A percentile compares a stretch with the other conserved stretches of the same genome.
Conservation (phyloP, 2,888 invertebrate genomes). For the Dilophus febrilis region DNA sequence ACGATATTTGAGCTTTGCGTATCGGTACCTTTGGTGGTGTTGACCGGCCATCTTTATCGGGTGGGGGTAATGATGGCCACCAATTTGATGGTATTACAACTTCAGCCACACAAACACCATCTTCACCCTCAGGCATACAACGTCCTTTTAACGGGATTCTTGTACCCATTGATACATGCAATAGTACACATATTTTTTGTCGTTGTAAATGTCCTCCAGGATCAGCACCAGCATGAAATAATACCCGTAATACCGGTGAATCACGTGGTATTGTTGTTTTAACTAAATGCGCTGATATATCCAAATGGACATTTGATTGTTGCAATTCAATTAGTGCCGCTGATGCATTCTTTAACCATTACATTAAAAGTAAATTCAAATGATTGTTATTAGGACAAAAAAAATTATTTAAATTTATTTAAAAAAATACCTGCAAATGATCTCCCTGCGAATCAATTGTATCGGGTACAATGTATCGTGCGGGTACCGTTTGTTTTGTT, state of each 20-base stretch:
- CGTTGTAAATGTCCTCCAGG: slow-evolving; percentile 63
- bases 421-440: slow-evolving; percentile 15
- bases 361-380: slow-evolving; percentile 4
- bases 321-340: slow-evolving; percentile 33
- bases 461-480: slow-evolving; percentile 71
- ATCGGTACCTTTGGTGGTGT: slow-evolving; percentile 46
- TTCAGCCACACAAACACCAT: slow-evolving; percentile 82
- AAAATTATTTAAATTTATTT: background rate
- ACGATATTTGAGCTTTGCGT: slow-evolving; percentile 61
- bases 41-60: slow-evolving; percentile 40
- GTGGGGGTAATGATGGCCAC: slow-evolving; percentile 65
- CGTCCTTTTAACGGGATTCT: slow-evolving; percentile 59
- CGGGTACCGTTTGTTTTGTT: slow-evolving; percentile 86
- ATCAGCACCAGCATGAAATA: slow-evolving; percentile 82
- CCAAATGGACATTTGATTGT: slow-evolving; percentile 55
- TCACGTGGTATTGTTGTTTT: slow-evolving; percentile 71
- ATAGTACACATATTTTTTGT: slow-evolving; percentile 62
- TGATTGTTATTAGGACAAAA: slow-evolving; percentile 1
- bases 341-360: slow-evolving; percentile 35
- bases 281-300: slow-evolving; percentile 90
- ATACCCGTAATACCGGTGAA: slow-evolving; percentile 76
- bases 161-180: slow-evolving; percentile 50
- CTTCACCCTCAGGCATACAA: slow-evolving; percentile 86
- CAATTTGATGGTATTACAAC: slow-evolving; percentile 76
- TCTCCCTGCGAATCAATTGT: slow-evolving; percentile 43